Percentiles rank a stretch among this genome's conserved stretches.
phyloP scores from a whole-genome alignment of 2,888 invertebrate species.

The Eugnorisma glareosa region DNA sequence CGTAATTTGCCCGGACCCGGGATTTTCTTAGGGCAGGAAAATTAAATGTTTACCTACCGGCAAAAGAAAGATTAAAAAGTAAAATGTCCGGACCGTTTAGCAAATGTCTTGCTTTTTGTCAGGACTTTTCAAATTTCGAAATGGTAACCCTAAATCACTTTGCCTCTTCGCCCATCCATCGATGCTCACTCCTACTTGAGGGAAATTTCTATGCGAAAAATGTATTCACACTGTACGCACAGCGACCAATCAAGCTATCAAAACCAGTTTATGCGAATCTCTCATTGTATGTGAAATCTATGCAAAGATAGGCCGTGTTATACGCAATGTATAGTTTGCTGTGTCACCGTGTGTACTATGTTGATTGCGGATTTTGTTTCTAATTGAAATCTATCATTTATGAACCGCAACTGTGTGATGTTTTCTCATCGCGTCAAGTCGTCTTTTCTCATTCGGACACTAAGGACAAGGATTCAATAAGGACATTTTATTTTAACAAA shows the following conservation, averaged over 20 bases:
- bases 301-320: no score
- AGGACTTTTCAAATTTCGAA: not conserved
- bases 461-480: not conserved
- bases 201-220: slow-evolving; percentile 21
- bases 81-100: not conserved
- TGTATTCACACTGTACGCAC: slow-evolving; percentile 15
- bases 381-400: slow-evolving; percentile 8
- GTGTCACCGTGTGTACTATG: no score
- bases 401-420: not conserved
- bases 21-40: not conserved
- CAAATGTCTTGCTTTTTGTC: not conserved
- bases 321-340: no score
- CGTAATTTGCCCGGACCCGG: not conserved
- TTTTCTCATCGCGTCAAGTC: no score
- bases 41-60: no score
- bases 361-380: not conserved
- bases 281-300: no score
- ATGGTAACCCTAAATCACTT: slow-evolving; percentile 14
- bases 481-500: not conserved
- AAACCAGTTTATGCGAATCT: no score
- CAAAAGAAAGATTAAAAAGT: not conserved
- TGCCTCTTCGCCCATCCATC: slow-evolving; percentile 28
- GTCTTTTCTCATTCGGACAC: not conserved
- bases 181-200: slow-evolving; percentile 3
- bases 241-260: no score